Base-by-base conservation (phyloP, 2,888 invertebrate species). In the Mythimna lalbum region DNA sequence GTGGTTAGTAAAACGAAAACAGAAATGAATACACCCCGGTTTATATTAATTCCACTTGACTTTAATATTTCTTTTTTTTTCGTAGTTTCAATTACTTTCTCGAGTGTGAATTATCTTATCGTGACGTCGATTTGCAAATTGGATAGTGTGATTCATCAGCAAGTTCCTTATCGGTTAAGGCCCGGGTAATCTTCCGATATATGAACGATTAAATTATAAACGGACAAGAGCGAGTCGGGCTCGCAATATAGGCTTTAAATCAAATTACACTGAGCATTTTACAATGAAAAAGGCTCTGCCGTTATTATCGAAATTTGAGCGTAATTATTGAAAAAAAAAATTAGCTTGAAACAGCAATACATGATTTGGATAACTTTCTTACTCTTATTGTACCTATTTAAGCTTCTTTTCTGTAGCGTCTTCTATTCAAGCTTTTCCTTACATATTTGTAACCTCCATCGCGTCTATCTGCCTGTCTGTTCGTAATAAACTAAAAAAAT, bases 111-210 rank as follows among this genome's bases (percentile, higher is more conserved):
- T 23, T 33, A 33, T 56, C n/a, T 56, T 56, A n/a, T 31, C n/a
- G n/a, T n/a, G 6, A 23, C 33, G 12, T 56, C 56, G 56, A n/a
- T 33, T 56, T 1, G 4, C 23, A 9, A 39, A 59, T 62, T 65
- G 5, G 19, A 23, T 62, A 62, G 31, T 17, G 31, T 47, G 19
- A 65, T 33, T 64, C 21, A 47, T 33, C 4, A 43, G 14, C 9
- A 43, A 62, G 31, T 47, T 1, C 9, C 12, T 31, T 64, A 64
- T 62, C 62, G 47, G 43, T 33, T 47, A 47, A 21, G 31, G 31
- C 9, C 39, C 31, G 21, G 21, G 21, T 31, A 64, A 17, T 56
- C 14, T 39, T 14, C 19, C 7, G 31, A 43, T 47, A 33, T n/a
- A 36, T 36, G 56, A 57, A 33, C 12, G n/a, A 55, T 55, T 53